Base-by-base conservation (phyloP, 2,113 vertebrate species). In the Oreocharis arfaki region DNA sequence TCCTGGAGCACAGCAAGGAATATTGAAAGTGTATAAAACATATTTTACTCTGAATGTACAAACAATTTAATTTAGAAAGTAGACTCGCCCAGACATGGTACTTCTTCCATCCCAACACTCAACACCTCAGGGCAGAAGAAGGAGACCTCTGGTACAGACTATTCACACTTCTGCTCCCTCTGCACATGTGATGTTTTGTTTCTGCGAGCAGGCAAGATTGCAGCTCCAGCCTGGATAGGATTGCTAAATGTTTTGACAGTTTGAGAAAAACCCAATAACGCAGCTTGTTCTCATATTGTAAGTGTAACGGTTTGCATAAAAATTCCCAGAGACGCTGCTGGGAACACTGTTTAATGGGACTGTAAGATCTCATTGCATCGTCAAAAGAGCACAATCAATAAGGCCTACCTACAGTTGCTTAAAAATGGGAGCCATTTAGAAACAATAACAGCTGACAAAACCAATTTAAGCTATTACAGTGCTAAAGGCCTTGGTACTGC, bases 171-270 rank as follows among this genome's bases (percentile, higher is more conserved):
- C 83, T 77, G 24, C 23, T 87, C 60, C 42, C 27, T 50, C 50
- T 75, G 56, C 86, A 84, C 23, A 9, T 16, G 33, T 3, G 1
- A 21, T 7, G 44, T 26, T 89, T 82, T 60, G n/a, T 68, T 53
- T 59, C 69, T 53, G 56, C 1, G 6, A 89, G 52, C 28, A 76
- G 76, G 49, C 44, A 89, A 44, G 56, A 68, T 7, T 33, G 41
- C 73, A 84, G 81, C 69, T 64, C 47, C 69, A 78, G 65, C 44
- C 56, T 78, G 60, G 52, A 23, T 56, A 84, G 35, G n/a, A 75
- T 9, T 60, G 74, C 37, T 76, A 78, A 89, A 91, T 89, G 74
- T 87, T 94, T 82, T 73, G 77, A 68, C 80, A 87, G 69, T 70
- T 59, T 76, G 65, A 92, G 68, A 90, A 92, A 89, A 92, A 56